A percentile compares a stretch with the other conserved stretches of the same genome.
Evolutionary conservation across 2,888 invertebrate species (phyloP).

Genomic region (Patella pellucida): DNA sequence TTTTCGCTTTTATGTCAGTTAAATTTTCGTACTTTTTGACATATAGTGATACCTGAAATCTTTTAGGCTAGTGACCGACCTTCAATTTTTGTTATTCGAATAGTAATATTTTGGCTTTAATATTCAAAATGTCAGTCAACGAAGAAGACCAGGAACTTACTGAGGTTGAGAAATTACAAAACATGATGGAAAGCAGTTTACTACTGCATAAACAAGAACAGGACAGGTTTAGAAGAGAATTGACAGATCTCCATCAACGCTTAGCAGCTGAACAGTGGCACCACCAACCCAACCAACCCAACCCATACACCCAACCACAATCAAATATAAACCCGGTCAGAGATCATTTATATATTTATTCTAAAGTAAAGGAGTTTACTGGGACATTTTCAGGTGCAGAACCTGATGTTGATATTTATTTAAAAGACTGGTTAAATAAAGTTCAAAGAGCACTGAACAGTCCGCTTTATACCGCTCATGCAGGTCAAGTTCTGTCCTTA

Average conservation of each 20-base stretch:
- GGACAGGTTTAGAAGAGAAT: neutral
- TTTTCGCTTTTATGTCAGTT: too few relatives aligned
- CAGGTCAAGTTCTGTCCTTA: neutral
- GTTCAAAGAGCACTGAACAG: neutral
- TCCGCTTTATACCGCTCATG: neutral
- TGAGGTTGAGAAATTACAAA: constrained; percentile 1
- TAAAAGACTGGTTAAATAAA: neutral
- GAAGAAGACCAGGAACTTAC: neutral
- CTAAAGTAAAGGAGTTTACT: neutral
- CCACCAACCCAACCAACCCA: neutral
- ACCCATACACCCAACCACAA: neutral
- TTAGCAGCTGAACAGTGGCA: neutral
- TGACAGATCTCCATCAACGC: neutral
- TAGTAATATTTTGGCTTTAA: too few relatives aligned
- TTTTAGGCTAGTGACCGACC: too few relatives aligned
- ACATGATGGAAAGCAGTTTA: neutral
- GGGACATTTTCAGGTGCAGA: constrained; percentile 5
- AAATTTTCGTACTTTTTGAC: too few relatives aligned
- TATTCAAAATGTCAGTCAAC: too few relatives aligned
- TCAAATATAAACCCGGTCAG: neutral
- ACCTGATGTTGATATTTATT: neutral
- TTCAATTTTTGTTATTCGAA: too few relatives aligned
- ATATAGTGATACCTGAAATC: too few relatives aligned
- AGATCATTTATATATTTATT: constrained; percentile 6
- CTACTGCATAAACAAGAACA: neutral